Conservation (phyloP, 1,140 invertebrate species). For the Temnothorax curvispinosus region DNA sequence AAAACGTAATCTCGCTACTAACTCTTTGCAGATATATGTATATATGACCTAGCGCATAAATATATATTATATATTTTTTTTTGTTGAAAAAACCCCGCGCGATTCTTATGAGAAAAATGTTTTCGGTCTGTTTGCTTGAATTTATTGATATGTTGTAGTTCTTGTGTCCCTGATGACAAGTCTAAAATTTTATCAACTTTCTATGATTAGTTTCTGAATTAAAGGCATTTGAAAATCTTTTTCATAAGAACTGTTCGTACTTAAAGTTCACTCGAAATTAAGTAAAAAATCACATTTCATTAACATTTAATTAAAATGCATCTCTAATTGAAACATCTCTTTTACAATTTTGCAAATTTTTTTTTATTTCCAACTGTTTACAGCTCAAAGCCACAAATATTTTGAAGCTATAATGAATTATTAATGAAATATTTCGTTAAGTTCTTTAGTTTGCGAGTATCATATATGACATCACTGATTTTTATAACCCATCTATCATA, state of each 20-base stretch:
- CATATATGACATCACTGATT: slow-evolving; percentile 21
- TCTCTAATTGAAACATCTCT: background rate
- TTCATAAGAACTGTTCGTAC: no score
- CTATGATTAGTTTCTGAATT: no score
- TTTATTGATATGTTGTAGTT: no score
- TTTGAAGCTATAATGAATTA: background rate
- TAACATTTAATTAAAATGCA: background rate
- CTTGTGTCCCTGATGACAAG: no score
- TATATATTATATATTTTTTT: background rate
- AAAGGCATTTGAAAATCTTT: no score
- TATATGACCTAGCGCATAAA: background rate
- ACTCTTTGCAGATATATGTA: background rate
- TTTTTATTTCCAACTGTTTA: background rate
- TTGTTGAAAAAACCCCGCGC: no score
- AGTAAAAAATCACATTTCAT: background rate
- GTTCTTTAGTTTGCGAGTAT: background rate
- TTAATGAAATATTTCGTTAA: background rate
- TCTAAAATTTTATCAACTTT: no score
- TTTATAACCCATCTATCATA: slow-evolving; percentile 39
- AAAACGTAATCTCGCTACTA: background rate
- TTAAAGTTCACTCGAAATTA: background rate
- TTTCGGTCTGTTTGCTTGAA: no score
- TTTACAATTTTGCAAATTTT: background rate
- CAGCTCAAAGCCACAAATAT: no score
- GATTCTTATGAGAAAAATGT: no score